phyloP scores from a whole-genome alignment of 2,797 vertebrate species.

The Tiaroga cobitis region DNA sequence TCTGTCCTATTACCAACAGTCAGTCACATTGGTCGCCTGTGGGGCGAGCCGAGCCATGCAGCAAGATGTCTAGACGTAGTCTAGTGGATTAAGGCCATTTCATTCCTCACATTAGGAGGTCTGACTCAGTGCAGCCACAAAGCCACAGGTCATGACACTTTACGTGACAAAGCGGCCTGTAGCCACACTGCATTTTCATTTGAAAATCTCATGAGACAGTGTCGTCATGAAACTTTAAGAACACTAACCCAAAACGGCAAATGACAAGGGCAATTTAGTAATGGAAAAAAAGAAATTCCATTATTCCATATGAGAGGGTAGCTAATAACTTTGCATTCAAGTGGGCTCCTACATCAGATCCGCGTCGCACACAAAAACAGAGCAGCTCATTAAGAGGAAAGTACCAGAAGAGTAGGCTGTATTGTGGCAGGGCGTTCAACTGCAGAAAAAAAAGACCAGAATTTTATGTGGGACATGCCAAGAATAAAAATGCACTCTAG shows the following conservation, averaged over 20 bases:
- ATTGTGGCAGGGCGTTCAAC: conserved; percentile 45
- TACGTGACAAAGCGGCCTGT: conserved; percentile 10
- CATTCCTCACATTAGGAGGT: conserved; percentile 32
- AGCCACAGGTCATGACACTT: conserved; percentile 40
- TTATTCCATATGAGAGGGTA: conserved; percentile 45
- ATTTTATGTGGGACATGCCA: conserved; percentile 34
- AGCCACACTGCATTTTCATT: conserved; percentile 3
- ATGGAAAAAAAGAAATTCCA: conserved; percentile 10
- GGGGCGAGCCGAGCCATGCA: not conserved
- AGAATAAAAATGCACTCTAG: conserved; percentile 59
- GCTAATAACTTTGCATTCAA: conserved; percentile 49
- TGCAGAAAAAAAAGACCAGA: conserved; percentile 42
- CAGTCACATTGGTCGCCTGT: conserved; percentile 26
- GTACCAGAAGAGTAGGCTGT: conserved; percentile 40
- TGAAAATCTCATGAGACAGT: conserved; percentile 33
- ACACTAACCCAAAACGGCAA: not conserved
- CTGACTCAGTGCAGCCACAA: conserved; percentile 27
- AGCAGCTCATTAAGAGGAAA: conserved; percentile 42
- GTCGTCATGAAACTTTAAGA: conserved; percentile 2
- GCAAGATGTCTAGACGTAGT: conserved; percentile 48
- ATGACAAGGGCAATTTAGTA: conserved; percentile 13
- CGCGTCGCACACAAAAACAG: conserved; percentile 30
- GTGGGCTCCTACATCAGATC: conserved; percentile 17
- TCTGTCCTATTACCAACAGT: conserved; percentile 21
- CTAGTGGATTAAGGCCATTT: conserved; percentile 37